Conservation (phyloP, 2,888 invertebrate genomes). For the Synanthedon andrenaeformis region DNA sequence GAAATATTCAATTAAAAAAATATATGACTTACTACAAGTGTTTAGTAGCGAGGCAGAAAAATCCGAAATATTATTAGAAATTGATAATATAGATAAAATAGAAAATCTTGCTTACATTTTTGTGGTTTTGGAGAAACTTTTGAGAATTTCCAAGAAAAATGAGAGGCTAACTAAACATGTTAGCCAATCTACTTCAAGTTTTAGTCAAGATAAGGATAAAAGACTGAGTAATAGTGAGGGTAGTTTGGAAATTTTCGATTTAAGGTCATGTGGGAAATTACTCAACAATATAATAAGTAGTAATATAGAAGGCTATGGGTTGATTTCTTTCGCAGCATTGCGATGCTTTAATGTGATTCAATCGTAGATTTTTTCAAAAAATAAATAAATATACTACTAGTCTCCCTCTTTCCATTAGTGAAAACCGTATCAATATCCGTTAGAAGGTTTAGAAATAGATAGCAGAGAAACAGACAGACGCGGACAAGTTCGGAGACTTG, state of each 20-base stretch:
- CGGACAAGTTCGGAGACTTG: no score
- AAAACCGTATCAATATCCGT: no score
- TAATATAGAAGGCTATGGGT: slow-evolving; percentile 41
- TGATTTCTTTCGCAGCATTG: slow-evolving; percentile 42
- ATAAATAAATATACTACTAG: no score
- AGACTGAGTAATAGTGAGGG: slow-evolving; percentile 9
- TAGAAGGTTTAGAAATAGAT: no score
- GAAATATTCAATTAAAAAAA: slow-evolving; percentile 39
- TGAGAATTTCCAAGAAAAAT: slow-evolving; percentile 25
- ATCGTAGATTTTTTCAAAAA: no score
- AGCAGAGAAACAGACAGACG: no score
- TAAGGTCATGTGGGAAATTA: slow-evolving; percentile 29
- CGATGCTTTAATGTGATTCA: slow-evolving; percentile 55
- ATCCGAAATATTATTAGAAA: slow-evolving; percentile 24
- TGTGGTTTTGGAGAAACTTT: slow-evolving; percentile 33
- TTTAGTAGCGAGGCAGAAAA: slow-evolving; percentile 18
- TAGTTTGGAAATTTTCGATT: slow-evolving; percentile 17
- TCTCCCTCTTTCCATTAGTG: no score
- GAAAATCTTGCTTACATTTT: slow-evolving; percentile 47
- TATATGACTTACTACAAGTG: slow-evolving; percentile 25
- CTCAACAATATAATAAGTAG: slow-evolving; percentile 44
- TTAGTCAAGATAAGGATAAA: slow-evolving; percentile 21
- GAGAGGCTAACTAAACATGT: slow-evolving; percentile 6
- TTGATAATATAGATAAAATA: slow-evolving; percentile 19
- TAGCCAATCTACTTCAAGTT: slow-evolving; percentile 16